These are phyloP conservation scores for Acrobeloides nanus DNA, from an alignment of 2,888 invertebrate genomes.

Conservation along the genomic window DNA sequence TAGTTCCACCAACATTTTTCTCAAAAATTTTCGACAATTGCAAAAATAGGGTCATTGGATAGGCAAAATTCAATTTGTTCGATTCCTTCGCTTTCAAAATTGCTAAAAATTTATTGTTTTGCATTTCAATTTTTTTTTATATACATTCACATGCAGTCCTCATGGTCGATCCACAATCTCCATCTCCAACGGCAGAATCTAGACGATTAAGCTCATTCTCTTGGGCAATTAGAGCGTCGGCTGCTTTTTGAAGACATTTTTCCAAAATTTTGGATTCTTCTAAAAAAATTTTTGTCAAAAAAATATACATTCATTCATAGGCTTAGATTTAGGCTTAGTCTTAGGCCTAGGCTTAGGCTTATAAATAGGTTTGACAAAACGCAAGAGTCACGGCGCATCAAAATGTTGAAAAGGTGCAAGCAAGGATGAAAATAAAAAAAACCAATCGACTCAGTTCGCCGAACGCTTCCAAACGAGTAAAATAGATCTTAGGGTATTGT, in stretches of 20 bases:
- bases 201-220: constrained; percentile 63
- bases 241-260: constrained; percentile 32
- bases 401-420: no score
- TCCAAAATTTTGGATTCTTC: constrained; percentile 13
- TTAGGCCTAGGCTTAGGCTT: no score
- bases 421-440: no score
- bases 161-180: constrained; percentile 69
- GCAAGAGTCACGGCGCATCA: no score
- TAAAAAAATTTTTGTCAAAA: constrained; percentile 1
- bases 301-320: no score
- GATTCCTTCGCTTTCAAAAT: constrained; percentile 8
- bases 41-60: constrained; percentile 28
- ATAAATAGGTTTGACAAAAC: no score
- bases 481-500: no score
- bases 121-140: not conserved
- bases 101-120: constrained; percentile 6
- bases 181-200: constrained; percentile 68
- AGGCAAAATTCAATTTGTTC: constrained; percentile 11
- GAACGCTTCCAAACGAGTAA: no score
- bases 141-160: constrained; percentile 31
- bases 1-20: constrained; percentile 41
- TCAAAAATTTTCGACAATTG: constrained; percentile 38
- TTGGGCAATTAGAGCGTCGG: constrained; percentile 61
- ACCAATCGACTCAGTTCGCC: no score
- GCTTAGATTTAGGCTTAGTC: no score